Evolutionary conservation across 2,113 vertebrate species (phyloP).

Genomic region (Panthera uncia): DNA sequence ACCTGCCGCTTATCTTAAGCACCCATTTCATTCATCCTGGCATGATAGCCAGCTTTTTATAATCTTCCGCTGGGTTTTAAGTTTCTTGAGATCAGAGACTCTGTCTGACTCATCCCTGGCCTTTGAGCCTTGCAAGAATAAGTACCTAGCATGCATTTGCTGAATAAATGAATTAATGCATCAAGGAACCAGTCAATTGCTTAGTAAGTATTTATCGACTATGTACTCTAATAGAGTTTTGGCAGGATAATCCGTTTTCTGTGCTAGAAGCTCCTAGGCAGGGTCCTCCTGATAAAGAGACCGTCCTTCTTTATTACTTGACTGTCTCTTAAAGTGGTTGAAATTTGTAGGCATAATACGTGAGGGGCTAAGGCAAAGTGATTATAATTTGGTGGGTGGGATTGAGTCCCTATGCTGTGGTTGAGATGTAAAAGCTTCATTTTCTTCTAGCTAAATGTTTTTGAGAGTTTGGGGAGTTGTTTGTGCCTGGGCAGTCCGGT

Average conservation of each 20-base stretch:
- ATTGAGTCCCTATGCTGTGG: neutral
- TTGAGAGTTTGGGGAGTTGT: neutral
- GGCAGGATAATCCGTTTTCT: neutral
- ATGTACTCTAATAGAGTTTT: neutral
- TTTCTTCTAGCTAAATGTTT: neutral
- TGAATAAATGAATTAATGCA: slow-evolving; percentile 13
- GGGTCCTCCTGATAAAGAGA: neutral
- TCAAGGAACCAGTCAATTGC: neutral
- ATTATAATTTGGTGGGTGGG: neutral
- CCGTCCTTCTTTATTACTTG: neutral
- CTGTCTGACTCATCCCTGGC: neutral
- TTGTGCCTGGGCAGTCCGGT: neutral
- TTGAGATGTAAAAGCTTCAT: neutral
- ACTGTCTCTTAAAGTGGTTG: neutral
- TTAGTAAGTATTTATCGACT: slow-evolving; percentile 1
- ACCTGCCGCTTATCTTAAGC: fast-evolving
- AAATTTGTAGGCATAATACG: neutral
- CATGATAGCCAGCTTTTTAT: neutral
- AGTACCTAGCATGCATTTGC: neutral
- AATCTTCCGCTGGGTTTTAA: neutral
- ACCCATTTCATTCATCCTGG: neutral
- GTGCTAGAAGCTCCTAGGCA: neutral
- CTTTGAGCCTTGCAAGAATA: neutral
- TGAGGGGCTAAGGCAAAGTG: neutral
- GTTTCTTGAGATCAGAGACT: neutral